These are phyloP conservation scores for Rhingia rostrata DNA, from an alignment of 2,888 invertebrate species.

Conservation along the genomic window DNA sequence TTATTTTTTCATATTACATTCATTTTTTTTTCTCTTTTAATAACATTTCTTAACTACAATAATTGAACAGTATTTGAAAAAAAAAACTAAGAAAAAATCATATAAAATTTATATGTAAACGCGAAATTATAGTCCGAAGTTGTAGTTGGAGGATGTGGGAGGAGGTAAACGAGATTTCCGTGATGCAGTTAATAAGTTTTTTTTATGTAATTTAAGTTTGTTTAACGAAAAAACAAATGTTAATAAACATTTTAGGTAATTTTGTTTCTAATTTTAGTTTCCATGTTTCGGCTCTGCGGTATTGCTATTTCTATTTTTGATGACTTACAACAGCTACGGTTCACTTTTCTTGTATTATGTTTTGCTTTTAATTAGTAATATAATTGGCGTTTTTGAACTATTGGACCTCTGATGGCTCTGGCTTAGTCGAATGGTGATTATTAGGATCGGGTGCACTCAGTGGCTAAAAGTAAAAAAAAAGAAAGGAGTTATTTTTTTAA, in stretches of 20 bases:
- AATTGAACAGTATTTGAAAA: slow-evolving; percentile 61
- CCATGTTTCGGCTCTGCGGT: slow-evolving; percentile 60
- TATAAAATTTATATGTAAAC: slow-evolving; percentile 41
- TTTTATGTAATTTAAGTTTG: background rate
- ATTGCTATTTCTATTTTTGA: slow-evolving; percentile 52
- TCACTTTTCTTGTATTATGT: slow-evolving; percentile 46
- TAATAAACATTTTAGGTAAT: slow-evolving; percentile 10
- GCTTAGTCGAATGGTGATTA: slow-evolving; percentile 90
- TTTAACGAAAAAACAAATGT: background rate
- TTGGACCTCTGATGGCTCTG: slow-evolving; percentile 93
- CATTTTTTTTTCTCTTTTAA: slow-evolving; percentile 37
- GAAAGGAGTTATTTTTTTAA: background rate
- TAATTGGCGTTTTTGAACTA: slow-evolving; percentile 82
- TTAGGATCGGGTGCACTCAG: slow-evolving; percentile 92
- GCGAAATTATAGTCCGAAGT: slow-evolving; percentile 61
- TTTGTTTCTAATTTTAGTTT: slow-evolving; percentile 35
- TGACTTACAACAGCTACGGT: slow-evolving; percentile 72
- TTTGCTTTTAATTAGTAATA: slow-evolving; percentile 73
- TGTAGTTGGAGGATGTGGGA: slow-evolving; percentile 42
- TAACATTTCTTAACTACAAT: slow-evolving; percentile 71
- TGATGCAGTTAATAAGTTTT: slow-evolving; percentile 2
- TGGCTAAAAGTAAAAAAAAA: slow-evolving; percentile 85
- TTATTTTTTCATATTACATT: slow-evolving; percentile 61
- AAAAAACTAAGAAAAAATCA: slow-evolving; percentile 32
- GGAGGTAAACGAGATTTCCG: slow-evolving; percentile 17